phyloP scores from a whole-genome alignment of 2,888 invertebrate genomes.

The Sphaeridia pumilis region DNA sequence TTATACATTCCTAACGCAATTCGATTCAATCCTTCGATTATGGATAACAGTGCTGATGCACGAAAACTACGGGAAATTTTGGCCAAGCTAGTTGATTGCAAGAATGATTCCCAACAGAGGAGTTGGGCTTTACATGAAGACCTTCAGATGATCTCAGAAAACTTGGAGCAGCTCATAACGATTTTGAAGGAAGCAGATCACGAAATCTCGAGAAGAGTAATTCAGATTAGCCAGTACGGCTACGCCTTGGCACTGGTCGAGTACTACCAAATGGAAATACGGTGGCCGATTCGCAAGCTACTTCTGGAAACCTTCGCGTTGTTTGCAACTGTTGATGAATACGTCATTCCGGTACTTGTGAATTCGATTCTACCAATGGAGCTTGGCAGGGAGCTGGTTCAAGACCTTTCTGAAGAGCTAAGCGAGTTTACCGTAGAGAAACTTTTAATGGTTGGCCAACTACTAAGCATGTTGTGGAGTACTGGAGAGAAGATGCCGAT shows the following conservation, averaged over 20 bases:
- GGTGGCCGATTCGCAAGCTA: conserved; percentile 72
- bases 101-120: conserved; percentile 88
- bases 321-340: conserved; percentile 72
- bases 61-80: conserved; percentile 70
- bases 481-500: conserved; percentile 82
- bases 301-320: conserved; percentile 75
- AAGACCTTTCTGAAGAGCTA: background rate
- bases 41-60: conserved; percentile 70
- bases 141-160: conserved; percentile 63
- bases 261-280: conserved; percentile 92
- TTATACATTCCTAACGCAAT: conserved; percentile 32
- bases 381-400: conserved; percentile 52
- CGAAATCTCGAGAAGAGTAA: conserved; percentile 70
- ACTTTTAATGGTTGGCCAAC: background rate
- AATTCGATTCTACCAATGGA: conserved; percentile 82
- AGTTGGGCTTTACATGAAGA: conserved; percentile 94
- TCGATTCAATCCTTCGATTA: conserved; percentile 25
- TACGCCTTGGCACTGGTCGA: conserved; percentile 74
- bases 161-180: conserved; percentile 47
- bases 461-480: conserved; percentile 78
- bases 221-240: conserved; percentile 70
- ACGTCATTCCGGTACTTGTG: conserved; percentile 67
- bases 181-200: conserved; percentile 55
- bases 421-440: background rate
- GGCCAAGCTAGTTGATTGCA: conserved; percentile 70